Evolutionary conservation across 2,797 vertebrate species (phyloP), one percentile per base, ranked within the genome.

Genomic region (Jordanella pulchra): DNA sequence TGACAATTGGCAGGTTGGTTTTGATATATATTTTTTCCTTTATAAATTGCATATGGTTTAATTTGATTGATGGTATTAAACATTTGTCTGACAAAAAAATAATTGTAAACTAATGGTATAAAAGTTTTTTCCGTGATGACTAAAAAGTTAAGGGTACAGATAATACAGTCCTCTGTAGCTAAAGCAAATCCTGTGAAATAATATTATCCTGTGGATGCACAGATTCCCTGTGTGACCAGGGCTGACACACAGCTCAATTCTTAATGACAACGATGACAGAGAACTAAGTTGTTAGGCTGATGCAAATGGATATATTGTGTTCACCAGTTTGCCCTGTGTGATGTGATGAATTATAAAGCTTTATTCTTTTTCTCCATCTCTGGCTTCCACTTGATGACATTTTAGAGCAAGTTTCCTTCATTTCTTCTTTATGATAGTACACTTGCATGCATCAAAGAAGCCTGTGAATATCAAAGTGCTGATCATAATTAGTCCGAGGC

Each of bases 281-380:
- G 70, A 71, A 82, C 74, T 51, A 76, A 87, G 80, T 79, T 89
- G 89, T 92, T 79, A 73, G 79, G 73, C 69, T 69, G 85, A 92
- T 89, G 89, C 86, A 94, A 94, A 94, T 95, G 93, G 93, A 94
- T 89, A 94, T 89, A 91, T 90, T 92, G 89, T 95, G 92, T 95
- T 93, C 80, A 76, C 79, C 68, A 80, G 69, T 82, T 91, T 82
- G 75, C 75, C 67, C 78, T 87, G 87, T 83, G 84, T 82, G 75
- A 83, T 73, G 77, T 88, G 86, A 93, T 93, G 77, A 94, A 94
- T 94, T 91, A 94, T 94, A 93, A 88, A 93, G 81, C 80, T 84
- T 67, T 83, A 79, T 86, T 90, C 82, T 81, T 85, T 91, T 89
- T 86, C 67, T 88, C 81, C 86, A 83, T 89, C 84, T 84, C 65